Evolutionary conservation across 2,113 vertebrate genomes (phyloP), one percentile per base, ranked within the genome.

Genomic region (Orycteropus afer): DNA sequence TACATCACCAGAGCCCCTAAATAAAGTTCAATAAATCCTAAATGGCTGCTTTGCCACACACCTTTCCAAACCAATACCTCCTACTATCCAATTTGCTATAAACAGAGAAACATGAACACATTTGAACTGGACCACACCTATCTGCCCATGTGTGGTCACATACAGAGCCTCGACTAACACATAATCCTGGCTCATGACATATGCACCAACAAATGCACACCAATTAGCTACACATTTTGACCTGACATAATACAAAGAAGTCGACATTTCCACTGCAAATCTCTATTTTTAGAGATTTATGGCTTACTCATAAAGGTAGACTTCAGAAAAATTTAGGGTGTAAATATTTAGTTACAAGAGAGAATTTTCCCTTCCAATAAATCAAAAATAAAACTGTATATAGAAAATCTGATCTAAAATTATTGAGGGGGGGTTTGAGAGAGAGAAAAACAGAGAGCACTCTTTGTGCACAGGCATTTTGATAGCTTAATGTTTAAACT

Each of bases 301-400:
- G 92, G 53, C 18, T 91, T 89, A 78, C 73, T 29, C 14, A 97
- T 94, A 95, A 96, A 96, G 65, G 59, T 76, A 49, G 51, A 47
- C 80, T 93, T 96, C 15, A 96, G 84, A 59, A 87, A 96, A 96
- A 83, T 9, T 32, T 83, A 65, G 42, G 40, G 69, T 96, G 40
- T 53, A 96, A 89, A 96, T 23, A 76, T 87, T 51, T 86, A 94
- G n/a, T 82, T 81, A 92, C 57, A 89, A 89, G 61, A 96, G 40
- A 95, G 77, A 94, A 84, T 55, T 96, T 95, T 96, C 73, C 78
- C 37, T 93, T 87, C 69, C 91, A 93, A 92, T 95, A 93, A 97
- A 93, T 90, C 89, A 90, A 82, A 87, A 95, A 42, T 65, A 91
- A 89, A 96, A 73, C 11, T 2, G 25, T 67, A 12, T 65, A 67